Conservation (phyloP, 2,888 invertebrate species). For the Drosophila kanekoi region DNA sequence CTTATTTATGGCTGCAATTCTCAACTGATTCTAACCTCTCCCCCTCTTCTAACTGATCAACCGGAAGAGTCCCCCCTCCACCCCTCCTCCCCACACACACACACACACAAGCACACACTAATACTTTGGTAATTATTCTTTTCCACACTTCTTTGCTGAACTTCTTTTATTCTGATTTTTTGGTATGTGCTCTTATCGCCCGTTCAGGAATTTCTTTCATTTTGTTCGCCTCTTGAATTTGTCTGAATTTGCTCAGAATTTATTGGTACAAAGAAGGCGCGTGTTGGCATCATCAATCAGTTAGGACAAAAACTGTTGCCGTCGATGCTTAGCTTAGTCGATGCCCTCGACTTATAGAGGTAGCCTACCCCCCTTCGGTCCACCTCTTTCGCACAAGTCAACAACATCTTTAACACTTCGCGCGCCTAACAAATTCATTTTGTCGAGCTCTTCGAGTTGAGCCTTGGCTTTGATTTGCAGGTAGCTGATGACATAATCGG, state of each 20-base stretch:
- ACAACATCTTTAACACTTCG: slow-evolving; percentile 49
- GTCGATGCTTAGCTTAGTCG: slow-evolving; percentile 22
- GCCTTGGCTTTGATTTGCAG: slow-evolving; percentile 12
- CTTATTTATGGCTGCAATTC: slow-evolving; percentile 72
- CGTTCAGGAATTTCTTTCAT: slow-evolving; percentile 62
- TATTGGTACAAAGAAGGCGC: slow-evolving; percentile 82
- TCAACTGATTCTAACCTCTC: slow-evolving; percentile 58
- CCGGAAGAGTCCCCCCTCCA: slow-evolving; percentile 57
- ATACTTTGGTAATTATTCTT: slow-evolving; percentile 62
- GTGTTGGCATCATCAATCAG: slow-evolving; percentile 82
- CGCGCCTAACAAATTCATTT: slow-evolving; percentile 62
- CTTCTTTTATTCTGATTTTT: slow-evolving; percentile 2
- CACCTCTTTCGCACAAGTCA: neutral
- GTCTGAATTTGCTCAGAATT: slow-evolving; percentile 83
- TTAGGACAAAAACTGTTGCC: slow-evolving; percentile 32
- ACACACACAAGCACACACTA: neutral
- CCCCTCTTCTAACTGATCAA: slow-evolving; percentile 39
- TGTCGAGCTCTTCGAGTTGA: slow-evolving; percentile 7
- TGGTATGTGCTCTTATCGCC: slow-evolving; percentile 62
- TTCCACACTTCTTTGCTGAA: slow-evolving; percentile 49
- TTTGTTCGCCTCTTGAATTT: slow-evolving; percentile 74
- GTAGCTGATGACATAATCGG: slow-evolving; percentile 42
- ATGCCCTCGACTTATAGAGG: slow-evolving; percentile 37
- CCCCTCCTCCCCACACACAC: slow-evolving; percentile 8
- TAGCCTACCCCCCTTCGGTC: slow-evolving; percentile 1